Evolutionary conservation across 2,113 vertebrate genomes (phyloP).

Genomic region (Phyllostomus discolor): DNA sequence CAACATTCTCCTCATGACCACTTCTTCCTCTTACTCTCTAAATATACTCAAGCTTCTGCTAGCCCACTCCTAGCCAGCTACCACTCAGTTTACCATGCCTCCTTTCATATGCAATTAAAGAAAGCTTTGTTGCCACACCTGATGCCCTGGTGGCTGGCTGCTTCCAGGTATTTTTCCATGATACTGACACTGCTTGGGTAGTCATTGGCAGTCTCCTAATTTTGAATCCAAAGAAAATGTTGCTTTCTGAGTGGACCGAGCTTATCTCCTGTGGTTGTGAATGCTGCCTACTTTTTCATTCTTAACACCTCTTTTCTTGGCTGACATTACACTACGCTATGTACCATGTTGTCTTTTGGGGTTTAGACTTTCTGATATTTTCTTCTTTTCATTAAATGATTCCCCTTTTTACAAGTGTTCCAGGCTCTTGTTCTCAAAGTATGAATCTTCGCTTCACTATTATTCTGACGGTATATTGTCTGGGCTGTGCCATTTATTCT

Average conservation of each 20-base stretch:
- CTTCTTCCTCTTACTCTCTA: not conserved
- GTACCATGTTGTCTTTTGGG: not conserved
- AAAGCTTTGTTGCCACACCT: not conserved
- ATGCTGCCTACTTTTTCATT: not conserved
- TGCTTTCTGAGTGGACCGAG: not conserved
- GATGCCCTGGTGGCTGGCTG: rapidly evolving
- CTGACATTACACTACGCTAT: not conserved
- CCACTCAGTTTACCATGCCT: too few species aligned
- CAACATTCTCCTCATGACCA: not conserved
- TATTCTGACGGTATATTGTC: not conserved
- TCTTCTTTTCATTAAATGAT: not conserved
- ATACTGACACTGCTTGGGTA: not conserved
- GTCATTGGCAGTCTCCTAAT: not conserved
- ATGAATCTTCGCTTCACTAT: not conserved
- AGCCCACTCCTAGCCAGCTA: too few species aligned
- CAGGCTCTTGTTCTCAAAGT: not conserved
- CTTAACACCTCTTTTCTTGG: not conserved
- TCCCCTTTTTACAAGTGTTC: not conserved
- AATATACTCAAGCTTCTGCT: not conserved
- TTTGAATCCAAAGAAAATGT: not conserved
- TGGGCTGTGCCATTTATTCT: not conserved
- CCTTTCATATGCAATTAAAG: not conserved
- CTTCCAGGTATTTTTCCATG: not conserved
- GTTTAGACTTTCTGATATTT: not conserved
- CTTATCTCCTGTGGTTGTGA: not conserved